A percentile compares a stretch with the other conserved stretches of the same genome.
Evolutionary conservation across 64 coral and sea anemone species (phyloP).

Genomic region (Pocillopora damicornis): DNA sequence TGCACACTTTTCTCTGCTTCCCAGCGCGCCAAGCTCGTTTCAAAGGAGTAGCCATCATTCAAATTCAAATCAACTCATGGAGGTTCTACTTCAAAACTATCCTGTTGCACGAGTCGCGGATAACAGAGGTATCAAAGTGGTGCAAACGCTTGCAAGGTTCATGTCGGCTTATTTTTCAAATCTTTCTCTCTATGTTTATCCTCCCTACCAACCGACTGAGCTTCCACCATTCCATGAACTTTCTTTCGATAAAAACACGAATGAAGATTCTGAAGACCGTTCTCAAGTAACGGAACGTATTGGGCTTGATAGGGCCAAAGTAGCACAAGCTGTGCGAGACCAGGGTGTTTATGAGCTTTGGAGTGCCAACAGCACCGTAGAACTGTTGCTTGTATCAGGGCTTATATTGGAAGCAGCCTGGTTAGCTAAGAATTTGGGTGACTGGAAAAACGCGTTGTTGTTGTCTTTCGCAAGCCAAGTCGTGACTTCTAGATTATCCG

Average conservation of each 20-base stretch:
- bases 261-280: slow-evolving; percentile 6
- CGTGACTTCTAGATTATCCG: background rate
- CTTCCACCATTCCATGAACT: slow-evolving; percentile 67
- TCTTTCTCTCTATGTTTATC: slow-evolving; percentile 71
- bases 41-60: slow-evolving; percentile 27
- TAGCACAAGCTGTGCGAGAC: slow-evolving; percentile 62
- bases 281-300: slow-evolving; percentile 52
- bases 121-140: slow-evolving; percentile 64
- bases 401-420: slow-evolving; percentile 76
- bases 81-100: slow-evolving; percentile 65
- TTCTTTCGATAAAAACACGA: too few species aligned
- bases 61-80: slow-evolving; percentile 37
- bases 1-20: slow-evolving; percentile 47
- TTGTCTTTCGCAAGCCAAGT: slow-evolving; percentile 59
- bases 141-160: slow-evolving; percentile 74
- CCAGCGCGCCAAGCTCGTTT: slow-evolving; percentile 22
- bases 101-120: slow-evolving; percentile 72
- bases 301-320: slow-evolving; percentile 57
- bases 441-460: slow-evolving; percentile 89
- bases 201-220: slow-evolving; percentile 46
- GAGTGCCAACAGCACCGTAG: slow-evolving; percentile 80
- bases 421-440: slow-evolving; percentile 76
- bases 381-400: slow-evolving; percentile 78
- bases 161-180: slow-evolving; percentile 98
- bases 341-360: slow-evolving; percentile 74